These are phyloP conservation scores for Sebastolobus altivelis DNA, from an alignment of 2,797 vertebrate genomes.

Conservation along the genomic window DNA sequence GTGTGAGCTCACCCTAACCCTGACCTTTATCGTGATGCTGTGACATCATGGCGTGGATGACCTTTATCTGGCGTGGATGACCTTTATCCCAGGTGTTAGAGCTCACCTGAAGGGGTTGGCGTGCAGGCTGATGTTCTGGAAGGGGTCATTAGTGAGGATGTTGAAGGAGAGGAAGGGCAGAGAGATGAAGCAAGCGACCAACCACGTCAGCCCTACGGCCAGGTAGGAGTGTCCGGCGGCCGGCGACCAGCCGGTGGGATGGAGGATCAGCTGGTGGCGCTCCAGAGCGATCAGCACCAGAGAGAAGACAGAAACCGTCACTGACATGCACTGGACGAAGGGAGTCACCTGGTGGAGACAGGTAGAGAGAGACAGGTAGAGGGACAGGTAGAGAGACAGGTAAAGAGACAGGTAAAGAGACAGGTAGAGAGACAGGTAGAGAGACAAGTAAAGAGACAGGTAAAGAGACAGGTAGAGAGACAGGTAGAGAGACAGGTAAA, in stretches of 20 bases:
- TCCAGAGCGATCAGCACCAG: conserved; percentile 88
- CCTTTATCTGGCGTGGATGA: too few species aligned
- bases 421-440: too few species aligned
- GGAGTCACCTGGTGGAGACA: conserved; percentile 75
- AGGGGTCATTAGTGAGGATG: conserved; percentile 85
- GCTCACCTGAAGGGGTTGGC: conserved; percentile 81
- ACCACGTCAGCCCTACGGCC: conserved; percentile 85
- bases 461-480: too few species aligned
- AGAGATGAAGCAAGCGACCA: conserved; percentile 85
- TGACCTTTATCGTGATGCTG: too few species aligned
- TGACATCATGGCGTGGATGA: background rate
- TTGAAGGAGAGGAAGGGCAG: conserved; percentile 88
- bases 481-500: too few species aligned
- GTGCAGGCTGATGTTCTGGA: conserved; percentile 85
- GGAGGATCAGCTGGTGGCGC: conserved; percentile 87
- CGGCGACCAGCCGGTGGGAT: conserved; percentile 88
- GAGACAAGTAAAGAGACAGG: too few species aligned
- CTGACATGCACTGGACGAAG: conserved; percentile 86
- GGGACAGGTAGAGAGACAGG: too few species aligned
- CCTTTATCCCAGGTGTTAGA: background rate
- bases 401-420: too few species aligned
- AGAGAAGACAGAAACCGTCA: conserved; percentile 87
- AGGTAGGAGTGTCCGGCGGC: conserved; percentile 85
- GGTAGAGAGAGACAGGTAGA: too few species aligned
- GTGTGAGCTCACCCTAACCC: too few species aligned